A percentile compares a stretch with the other conserved stretches of the same genome.
Evolutionary conservation across 2,888 invertebrate species (phyloP).

Genomic region (Vandiemenella viatica): DNA sequence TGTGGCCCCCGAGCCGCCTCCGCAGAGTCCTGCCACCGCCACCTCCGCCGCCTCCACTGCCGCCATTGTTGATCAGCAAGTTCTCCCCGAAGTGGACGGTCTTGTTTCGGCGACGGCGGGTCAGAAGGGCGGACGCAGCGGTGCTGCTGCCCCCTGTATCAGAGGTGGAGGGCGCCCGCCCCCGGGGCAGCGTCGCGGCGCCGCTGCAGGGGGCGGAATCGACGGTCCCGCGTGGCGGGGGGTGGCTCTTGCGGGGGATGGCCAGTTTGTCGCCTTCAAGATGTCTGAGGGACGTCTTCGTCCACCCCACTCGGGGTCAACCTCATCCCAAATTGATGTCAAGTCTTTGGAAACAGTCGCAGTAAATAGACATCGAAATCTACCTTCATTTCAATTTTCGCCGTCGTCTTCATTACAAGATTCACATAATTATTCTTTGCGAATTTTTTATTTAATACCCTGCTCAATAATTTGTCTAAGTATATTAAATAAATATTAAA

Average conservation of each 20-base stretch:
- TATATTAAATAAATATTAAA: too few species aligned
- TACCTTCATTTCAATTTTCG: too few species aligned
- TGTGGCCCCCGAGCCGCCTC: conserved; percentile 29
- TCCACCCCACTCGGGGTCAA: too few species aligned
- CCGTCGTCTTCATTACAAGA: too few species aligned
- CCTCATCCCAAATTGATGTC: too few species aligned
- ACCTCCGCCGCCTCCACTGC: conserved; percentile 36
- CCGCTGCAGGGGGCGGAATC: not conserved
- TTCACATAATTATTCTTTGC: too few species aligned
- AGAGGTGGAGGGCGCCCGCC: conserved; percentile 2
- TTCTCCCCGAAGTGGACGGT: conserved; percentile 67
- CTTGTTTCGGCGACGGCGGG: conserved; percentile 57
- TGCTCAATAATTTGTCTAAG: too few species aligned
- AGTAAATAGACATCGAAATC: too few species aligned
- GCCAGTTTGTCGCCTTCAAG: not conserved
- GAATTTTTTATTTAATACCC: too few species aligned
- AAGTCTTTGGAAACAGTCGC: too few species aligned
- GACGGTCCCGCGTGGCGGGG: too few species aligned
- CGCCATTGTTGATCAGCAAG: conserved; percentile 31
- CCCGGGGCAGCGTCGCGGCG: not conserved
- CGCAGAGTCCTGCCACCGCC: conserved; percentile 51
- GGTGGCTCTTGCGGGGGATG: not conserved
- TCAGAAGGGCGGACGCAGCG: conserved; percentile 32
- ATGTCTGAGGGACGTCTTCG: too few species aligned
- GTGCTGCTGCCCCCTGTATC: conserved; percentile 3